Evolutionary conservation across 1,140 invertebrate species (phyloP).

Genomic region (Zaprionus nigranus): DNA sequence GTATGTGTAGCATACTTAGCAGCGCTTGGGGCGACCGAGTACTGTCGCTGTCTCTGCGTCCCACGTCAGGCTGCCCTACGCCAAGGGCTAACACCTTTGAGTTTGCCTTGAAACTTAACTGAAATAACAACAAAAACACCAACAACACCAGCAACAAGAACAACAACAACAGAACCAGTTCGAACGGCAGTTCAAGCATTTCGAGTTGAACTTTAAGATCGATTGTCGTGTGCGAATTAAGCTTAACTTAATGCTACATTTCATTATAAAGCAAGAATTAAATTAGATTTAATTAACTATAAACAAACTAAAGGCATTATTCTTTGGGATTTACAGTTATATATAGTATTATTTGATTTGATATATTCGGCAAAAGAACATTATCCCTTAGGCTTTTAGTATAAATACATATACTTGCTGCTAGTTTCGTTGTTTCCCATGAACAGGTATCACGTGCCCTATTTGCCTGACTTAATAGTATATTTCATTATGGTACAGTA

Average conservation of each 20-base stretch:
- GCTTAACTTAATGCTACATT: background rate
- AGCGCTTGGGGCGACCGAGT: conserved; percentile 9
- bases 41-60: background rate
- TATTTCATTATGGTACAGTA: too few relatives aligned
- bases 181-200: background rate
- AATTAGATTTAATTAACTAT: background rate
- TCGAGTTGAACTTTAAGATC: background rate
- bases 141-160: background rate
- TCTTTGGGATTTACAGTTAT: too few relatives aligned
- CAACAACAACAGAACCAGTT: background rate
- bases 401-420: too few relatives aligned
- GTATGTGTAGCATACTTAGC: conserved; percentile 45
- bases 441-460: too few relatives aligned
- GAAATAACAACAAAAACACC: background rate
- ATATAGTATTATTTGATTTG: too few relatives aligned
- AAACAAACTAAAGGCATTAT: too few relatives aligned
- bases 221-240: background rate
- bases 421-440: too few relatives aligned
- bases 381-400: too few relatives aligned
- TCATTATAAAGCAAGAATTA: background rate
- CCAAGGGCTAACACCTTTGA: conserved; percentile 27
- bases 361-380: too few relatives aligned
- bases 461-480: too few relatives aligned
- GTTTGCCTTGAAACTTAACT: conserved; percentile 27
- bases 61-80: conserved; percentile 3